These are phyloP conservation scores for Crypturellus tataupa DNA, from an alignment of 2,797 vertebrate genomes.

Conservation along the genomic window DNA sequence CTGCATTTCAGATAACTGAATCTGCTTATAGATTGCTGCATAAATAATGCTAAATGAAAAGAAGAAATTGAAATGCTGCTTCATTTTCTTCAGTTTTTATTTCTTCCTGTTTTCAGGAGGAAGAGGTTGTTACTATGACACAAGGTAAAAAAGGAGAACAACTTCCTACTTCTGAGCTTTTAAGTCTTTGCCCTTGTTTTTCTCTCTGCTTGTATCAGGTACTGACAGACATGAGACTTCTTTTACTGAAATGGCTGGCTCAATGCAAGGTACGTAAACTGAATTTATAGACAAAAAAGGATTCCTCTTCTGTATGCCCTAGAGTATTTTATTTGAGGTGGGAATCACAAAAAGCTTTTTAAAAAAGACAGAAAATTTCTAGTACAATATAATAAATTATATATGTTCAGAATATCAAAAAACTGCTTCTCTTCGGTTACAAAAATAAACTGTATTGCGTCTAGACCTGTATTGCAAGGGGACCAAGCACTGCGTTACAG, in stretches of 20 bases:
- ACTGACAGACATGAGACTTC: slow-evolving; percentile 38
- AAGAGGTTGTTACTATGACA: slow-evolving; percentile 62
- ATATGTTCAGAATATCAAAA: not conserved
- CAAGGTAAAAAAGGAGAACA: slow-evolving; percentile 31
- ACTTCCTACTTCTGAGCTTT: slow-evolving; percentile 78
- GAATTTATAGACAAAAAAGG: not conserved
- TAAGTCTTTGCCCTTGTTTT: slow-evolving; percentile 48
- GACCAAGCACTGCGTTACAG: not conserved
- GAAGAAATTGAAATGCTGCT: slow-evolving; percentile 19
- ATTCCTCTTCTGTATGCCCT: not conserved
- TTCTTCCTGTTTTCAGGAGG: slow-evolving; percentile 81
- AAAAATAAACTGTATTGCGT: not conserved
- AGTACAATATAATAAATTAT: not conserved
- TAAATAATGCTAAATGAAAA: not conserved
- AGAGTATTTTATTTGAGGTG: not conserved
- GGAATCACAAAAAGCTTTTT: not conserved
- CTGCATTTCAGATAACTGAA: not conserved
- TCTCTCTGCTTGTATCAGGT: slow-evolving; percentile 17
- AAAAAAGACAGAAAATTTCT: not conserved
- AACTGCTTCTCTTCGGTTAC: not conserved
- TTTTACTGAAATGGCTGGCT: slow-evolving; percentile 18
- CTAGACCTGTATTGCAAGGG: not conserved
- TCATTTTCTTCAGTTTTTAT: slow-evolving; percentile 48
- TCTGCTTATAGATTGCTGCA: not conserved
- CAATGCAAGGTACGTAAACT: slow-evolving; percentile 31